Evolutionary conservation across 2,113 vertebrate species (phyloP).

Genomic region (Thalassarche chlororhynchos): DNA sequence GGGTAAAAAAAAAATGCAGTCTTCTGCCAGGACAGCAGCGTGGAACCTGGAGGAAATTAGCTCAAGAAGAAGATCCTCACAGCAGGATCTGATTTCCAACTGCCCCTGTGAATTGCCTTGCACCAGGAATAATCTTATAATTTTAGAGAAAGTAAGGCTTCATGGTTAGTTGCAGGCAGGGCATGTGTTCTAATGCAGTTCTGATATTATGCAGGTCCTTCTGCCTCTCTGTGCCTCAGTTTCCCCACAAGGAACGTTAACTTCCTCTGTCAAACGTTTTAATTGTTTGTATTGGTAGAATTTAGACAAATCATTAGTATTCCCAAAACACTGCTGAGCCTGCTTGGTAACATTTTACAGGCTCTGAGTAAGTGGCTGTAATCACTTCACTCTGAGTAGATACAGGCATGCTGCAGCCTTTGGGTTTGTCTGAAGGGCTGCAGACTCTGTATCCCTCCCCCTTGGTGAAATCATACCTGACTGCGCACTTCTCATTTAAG

Average conservation of each 20-base stretch:
- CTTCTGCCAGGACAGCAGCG: neutral
- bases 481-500: fast-evolving
- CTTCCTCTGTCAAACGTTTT: neutral
- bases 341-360: neutral
- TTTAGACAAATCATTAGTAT: neutral
- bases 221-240: neutral
- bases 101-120: neutral
- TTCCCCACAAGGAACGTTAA: neutral
- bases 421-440: neutral
- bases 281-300: neutral
- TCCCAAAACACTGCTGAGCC: neutral
- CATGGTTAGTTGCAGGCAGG: neutral
- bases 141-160: neutral
- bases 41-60: neutral
- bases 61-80: neutral
- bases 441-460: neutral
- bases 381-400: neutral
- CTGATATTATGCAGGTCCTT: neutral
- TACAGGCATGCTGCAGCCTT: neutral
- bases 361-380: neutral
- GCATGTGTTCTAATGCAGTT: neutral
- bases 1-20: neutral
- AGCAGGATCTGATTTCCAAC: neutral
- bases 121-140: neutral
- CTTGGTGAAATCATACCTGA: neutral